Conservation (phyloP, 1,140 invertebrate genomes). For the Pissodes strobi region DNA sequence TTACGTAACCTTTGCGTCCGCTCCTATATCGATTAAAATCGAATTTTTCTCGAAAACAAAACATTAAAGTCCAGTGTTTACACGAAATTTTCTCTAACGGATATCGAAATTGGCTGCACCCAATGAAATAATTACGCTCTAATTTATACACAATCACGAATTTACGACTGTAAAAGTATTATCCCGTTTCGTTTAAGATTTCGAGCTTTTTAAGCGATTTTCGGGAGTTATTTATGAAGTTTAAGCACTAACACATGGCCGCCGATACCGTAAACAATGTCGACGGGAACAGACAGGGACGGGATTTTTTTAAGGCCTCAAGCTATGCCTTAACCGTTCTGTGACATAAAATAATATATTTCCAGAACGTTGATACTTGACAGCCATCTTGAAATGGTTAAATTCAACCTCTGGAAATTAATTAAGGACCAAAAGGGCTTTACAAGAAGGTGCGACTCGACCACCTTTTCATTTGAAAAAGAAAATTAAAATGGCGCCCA, state of each 20-base stretch:
- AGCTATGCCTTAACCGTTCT: no score
- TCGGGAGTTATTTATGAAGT: constrained; percentile 20
- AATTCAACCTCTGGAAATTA: no score
- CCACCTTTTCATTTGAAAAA: no score
- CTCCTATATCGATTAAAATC: constrained; percentile 4
- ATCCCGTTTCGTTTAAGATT: not conserved
- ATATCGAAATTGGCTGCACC: constrained; percentile 16
- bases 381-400: no score
- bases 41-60: constrained; percentile 27
- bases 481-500: no score
- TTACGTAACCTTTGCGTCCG: no score
- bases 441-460: no score
- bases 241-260: constrained; percentile 8
- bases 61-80: constrained; percentile 22
- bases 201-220: not conserved
- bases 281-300: no score
- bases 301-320: no score
- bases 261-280: not conserved
- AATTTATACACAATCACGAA: constrained; percentile 18
- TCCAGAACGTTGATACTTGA: no score
- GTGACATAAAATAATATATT: no score
- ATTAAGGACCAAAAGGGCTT: no score
- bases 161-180: constrained; percentile 27
- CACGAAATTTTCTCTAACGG: constrained; percentile 11
- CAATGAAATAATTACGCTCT: constrained; percentile 32